Evolutionary conservation across 1,140 invertebrate genomes (phyloP).

Genomic region (Aleiodes sp.): DNA sequence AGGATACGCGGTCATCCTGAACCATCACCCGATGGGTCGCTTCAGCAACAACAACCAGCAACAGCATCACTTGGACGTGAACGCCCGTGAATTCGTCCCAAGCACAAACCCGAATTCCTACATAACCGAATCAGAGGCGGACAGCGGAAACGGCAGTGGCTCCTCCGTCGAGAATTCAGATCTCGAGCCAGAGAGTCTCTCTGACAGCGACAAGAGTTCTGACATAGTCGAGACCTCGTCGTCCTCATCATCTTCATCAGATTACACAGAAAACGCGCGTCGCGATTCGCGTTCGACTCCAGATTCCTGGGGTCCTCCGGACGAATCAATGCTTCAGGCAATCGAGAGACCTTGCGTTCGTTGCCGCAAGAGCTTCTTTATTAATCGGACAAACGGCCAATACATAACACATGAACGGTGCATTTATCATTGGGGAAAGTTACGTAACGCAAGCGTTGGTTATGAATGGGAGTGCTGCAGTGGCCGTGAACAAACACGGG

Average conservation of each 20-base stretch:
- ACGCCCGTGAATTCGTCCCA: constrained; percentile 74
- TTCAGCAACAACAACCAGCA: constrained; percentile 3
- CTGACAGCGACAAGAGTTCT: constrained; percentile 62
- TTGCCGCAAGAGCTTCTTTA: constrained; percentile 76
- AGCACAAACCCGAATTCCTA: constrained; percentile 27
- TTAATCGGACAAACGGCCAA: constrained; percentile 70
- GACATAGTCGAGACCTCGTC: constrained; percentile 52
- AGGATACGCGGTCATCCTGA: constrained; percentile 69
- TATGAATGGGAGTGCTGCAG: constrained; percentile 21
- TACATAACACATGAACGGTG: constrained; percentile 78
- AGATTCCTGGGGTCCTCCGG: constrained; percentile 48
- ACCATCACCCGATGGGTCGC: constrained; percentile 21
- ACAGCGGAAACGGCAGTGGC: constrained; percentile 41
- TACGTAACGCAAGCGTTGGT: constrained; percentile 31
- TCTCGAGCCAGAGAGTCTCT: constrained; percentile 55
- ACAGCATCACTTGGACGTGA: constrained; percentile 67
- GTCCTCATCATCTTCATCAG: constrained; percentile 21
- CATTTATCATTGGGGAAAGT: constrained; percentile 84
- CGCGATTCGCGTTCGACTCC: constrained; percentile 31
- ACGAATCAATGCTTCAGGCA: constrained; percentile 42
- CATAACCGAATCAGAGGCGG: constrained; percentile 23
- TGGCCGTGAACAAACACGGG: constrained; percentile 57
- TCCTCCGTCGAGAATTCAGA: constrained; percentile 48
- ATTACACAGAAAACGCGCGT: neutral
- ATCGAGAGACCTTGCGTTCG: constrained; percentile 74